A percentile compares a stretch with the other conserved stretches of the same genome.
phyloP scores from a whole-genome alignment of 2,888 invertebrate genomes.

The Rosalia funebris region DNA sequence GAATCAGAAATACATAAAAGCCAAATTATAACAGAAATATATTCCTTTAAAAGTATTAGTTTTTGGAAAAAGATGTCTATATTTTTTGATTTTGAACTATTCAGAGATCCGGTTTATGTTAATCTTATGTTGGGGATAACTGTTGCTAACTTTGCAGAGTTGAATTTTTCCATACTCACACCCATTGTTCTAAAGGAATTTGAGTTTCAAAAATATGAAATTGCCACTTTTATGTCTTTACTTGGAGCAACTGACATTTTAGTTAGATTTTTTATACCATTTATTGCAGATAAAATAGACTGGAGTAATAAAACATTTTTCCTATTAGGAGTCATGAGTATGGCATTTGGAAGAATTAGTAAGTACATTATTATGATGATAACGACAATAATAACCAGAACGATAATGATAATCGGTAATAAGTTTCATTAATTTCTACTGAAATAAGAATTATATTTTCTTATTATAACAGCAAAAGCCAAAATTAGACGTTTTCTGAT shows the following conservation, averaged over 20 bases:
- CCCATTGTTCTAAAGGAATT: slow-evolving; percentile 79
- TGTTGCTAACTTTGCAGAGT: slow-evolving; percentile 75
- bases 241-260: slow-evolving; percentile 74
- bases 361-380: slow-evolving; percentile 54
- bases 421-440: too few relatives aligned
- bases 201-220: slow-evolving; percentile 69
- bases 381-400: too few relatives aligned
- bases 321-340: slow-evolving; percentile 73
- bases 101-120: slow-evolving; percentile 75
- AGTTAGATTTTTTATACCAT: slow-evolving; percentile 74
- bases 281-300: slow-evolving; percentile 74
- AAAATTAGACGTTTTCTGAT: too few relatives aligned
- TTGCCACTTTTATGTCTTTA: slow-evolving; percentile 76
- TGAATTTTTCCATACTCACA: slow-evolving; percentile 78
- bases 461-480: too few relatives aligned
- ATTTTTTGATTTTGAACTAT: slow-evolving; percentile 77
- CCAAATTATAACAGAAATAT: too few relatives aligned
- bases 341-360: slow-evolving; percentile 75
- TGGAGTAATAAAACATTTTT: slow-evolving; percentile 79
- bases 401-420: too few relatives aligned
- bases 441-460: too few relatives aligned
- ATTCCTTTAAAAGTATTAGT: too few relatives aligned
- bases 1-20: too few relatives aligned
- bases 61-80: slow-evolving; percentile 69
- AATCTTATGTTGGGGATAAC: slow-evolving; percentile 78